These are phyloP conservation scores for Brachypalpus laphriformis DNA, from an alignment of 2,888 invertebrate species.

Conservation along the genomic window DNA sequence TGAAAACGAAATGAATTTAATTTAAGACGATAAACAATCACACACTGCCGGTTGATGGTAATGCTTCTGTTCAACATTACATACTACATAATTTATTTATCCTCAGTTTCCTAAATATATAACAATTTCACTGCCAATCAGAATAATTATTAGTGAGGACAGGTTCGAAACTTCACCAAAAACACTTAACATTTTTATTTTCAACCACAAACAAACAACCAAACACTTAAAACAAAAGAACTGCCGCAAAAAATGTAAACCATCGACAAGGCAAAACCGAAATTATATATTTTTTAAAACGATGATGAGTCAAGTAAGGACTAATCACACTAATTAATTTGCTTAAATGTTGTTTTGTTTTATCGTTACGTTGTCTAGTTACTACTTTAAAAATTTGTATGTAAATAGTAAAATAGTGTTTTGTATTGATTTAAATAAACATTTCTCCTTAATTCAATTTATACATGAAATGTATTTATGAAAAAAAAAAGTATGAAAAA, in stretches of 20 bases:
- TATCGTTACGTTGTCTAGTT: constrained; percentile 46
- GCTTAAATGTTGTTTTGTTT: constrained; percentile 32
- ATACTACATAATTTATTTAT: background rate
- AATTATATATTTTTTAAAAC: background rate
- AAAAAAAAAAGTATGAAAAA: constrained; percentile 56
- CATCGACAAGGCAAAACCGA: constrained; percentile 65
- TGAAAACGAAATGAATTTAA: constrained; percentile 72
- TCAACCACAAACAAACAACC: constrained; percentile 5
- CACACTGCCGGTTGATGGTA: constrained; percentile 69
- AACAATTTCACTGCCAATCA: constrained; percentile 66
- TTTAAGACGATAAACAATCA: constrained; percentile 73
- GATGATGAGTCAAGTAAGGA: constrained; percentile 13
- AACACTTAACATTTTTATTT: constrained; percentile 1
- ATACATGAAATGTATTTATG: constrained; percentile 69
- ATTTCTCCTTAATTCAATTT: constrained; percentile 73
- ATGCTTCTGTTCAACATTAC: constrained; percentile 18
- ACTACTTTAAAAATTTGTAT: constrained; percentile 51
- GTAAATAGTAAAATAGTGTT: constrained; percentile 74
- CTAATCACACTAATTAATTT: constrained; percentile 55
- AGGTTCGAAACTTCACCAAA: constrained; percentile 17
- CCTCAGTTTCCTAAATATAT: background rate
- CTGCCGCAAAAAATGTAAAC: constrained; percentile 55
- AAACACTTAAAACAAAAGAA: constrained; percentile 27
- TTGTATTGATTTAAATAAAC: constrained; percentile 75
- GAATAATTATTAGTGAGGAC: constrained; percentile 16